Conservation (phyloP, 2,113 vertebrate species). For the Oreochromis tanganicae region DNA sequence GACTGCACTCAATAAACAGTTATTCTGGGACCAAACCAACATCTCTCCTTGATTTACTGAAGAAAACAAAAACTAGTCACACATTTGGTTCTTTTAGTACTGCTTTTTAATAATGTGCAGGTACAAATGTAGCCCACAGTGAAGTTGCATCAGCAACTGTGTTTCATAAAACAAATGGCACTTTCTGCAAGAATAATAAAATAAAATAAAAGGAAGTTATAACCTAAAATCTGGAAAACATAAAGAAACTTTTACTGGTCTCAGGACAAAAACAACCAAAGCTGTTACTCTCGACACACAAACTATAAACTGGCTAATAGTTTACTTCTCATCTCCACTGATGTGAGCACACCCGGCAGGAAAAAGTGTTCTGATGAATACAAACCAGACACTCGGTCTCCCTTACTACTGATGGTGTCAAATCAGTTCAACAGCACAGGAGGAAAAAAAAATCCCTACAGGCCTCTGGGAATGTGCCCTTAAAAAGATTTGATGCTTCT, state of each 20-base stretch:
- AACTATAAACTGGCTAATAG: background rate
- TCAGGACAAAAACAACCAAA: background rate
- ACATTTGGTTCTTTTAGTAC: background rate
- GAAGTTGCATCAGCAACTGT: background rate
- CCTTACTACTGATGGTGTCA: slow-evolving; percentile 17
- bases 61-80: background rate
- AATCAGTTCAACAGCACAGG: background rate
- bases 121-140: slow-evolving; percentile 33
- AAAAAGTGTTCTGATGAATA: slow-evolving; percentile 6
- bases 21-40: slow-evolving; percentile 74
- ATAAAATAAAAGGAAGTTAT: background rate
- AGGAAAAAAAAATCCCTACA: background rate
- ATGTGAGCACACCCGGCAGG: slow-evolving; percentile 2
- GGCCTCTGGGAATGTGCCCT: background rate
- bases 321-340: background rate
- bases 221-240: background rate
- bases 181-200: background rate
- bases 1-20: slow-evolving; percentile 80
- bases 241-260: background rate
- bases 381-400: slow-evolving; percentile 4
- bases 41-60: background rate
- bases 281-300: background rate
- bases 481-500: background rate
- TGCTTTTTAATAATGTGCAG: slow-evolving; percentile 8
- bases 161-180: slow-evolving; percentile 8